phyloP scores from a whole-genome alignment of 1,140 invertebrate species.

The Cotesia glomerata region DNA sequence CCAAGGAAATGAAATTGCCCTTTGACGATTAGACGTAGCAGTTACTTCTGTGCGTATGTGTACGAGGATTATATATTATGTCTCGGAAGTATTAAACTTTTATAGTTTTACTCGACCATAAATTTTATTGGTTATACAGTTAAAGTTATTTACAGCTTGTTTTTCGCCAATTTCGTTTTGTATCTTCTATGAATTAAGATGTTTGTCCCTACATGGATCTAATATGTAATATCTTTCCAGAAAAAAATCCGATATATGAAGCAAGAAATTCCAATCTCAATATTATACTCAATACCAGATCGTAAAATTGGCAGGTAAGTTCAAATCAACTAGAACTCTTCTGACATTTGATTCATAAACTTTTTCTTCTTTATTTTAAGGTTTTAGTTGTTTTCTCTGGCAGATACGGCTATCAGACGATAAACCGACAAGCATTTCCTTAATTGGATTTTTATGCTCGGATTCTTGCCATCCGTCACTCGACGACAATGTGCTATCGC shows the following conservation, averaged over 20 bases:
- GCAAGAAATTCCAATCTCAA: no score
- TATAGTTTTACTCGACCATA: not conserved
- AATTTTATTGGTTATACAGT: conserved; percentile 6
- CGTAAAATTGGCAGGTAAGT: no score
- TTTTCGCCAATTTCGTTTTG: not conserved
- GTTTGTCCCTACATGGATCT: no score
- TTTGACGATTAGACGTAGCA: conserved; percentile 13
- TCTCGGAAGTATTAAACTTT: not conserved
- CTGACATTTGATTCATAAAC: not conserved
- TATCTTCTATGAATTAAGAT: not conserved
- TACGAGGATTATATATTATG: not conserved
- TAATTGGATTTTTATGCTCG: conserved; percentile 61
- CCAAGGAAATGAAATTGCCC: conserved; percentile 10
- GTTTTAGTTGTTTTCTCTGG: not conserved
- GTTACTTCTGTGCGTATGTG: not conserved
- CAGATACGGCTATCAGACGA: not conserved
- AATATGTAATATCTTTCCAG: no score
- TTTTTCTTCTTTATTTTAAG: not conserved
- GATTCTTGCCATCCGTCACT: conserved; percentile 36
- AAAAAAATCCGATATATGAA: no score
- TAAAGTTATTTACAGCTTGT: not conserved
- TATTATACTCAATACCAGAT: no score
- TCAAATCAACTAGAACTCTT: not conserved
- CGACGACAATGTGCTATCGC: conserved; percentile 9
- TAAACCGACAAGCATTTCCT: conserved; percentile 47